Evolutionary conservation across 2,888 invertebrate genomes (phyloP), one percentile per base, ranked within the genome.

Genomic region (Physocephala rufipes): DNA sequence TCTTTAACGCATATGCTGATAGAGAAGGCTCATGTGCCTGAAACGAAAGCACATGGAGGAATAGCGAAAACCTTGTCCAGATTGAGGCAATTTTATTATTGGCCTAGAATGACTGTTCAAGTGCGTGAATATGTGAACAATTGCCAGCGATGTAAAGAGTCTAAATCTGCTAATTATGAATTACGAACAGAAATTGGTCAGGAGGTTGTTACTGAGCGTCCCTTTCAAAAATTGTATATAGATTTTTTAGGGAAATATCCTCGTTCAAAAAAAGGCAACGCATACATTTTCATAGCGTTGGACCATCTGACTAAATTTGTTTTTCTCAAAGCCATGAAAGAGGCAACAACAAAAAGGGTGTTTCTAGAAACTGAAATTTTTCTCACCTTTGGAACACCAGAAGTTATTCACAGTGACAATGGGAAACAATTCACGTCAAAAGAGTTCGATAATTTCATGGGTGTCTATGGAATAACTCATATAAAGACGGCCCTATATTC

Each of bases 41-140:
- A 24, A 47, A 63, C 62, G 1, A 45, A 61, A 19, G 36, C 51
- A 0, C 58, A 70, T 28, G 70, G 67, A 1, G 70, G 72, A 1
- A 49, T 72, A 1, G 58, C 43, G 3, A 73, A 73, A 59, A 73
- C 67, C 1, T 21, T 72, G 16, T 16, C 55, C 43, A 16, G 43
- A 26, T 49, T 67, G 4, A n/a, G 67, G 12, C 28, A 12, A 0
- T 63, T 55, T n/a, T 67, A 63, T 49, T 24, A 3, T 16, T 51
- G 2, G 53, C 51, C 19, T 24, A 30, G 9, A 51, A 43, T 16
- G 45, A 53, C 36, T 63, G 24, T 16, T 51, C 51, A 51, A n/a
- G 51, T 51, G n/a, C 16, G 51, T 9, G 15, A n/a, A 21, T 51
- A 51, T 2, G 51, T 51, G n/a, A 16, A 9, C n/a, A 51, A 51